Base-by-base conservation (phyloP, 1,140 invertebrate species). In the Aphidius gifuensis region DNA sequence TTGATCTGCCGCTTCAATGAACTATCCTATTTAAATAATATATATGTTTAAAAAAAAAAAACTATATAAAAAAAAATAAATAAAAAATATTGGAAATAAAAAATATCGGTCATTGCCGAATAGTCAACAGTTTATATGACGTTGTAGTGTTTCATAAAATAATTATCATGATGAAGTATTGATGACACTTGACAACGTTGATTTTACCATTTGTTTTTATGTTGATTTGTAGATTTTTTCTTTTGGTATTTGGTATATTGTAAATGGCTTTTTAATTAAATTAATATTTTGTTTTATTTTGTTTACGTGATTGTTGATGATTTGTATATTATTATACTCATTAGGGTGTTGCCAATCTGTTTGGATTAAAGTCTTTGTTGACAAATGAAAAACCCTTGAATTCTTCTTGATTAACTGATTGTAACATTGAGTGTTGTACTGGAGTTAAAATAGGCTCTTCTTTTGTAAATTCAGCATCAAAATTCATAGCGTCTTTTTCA, bases 391-490 rank as follows among this genome's bases (percentile, higher is more conserved):
- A 99, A 47, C 95, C 96, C 66, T 87, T 86, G 83, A 99, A 99
- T 81, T 99, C 96, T 70, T 98, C 96, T 82, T 97, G 94, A 84
- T 98, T 98, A 73, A 99, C 98, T 66, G 91, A 92, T 64, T 91
- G 87, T 51, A 98, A 85, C 61, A 96, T 90, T 71, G 96, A 93
- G 42, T 88, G 82, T 69, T 95, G 91, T 47, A 99, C 90, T 7
- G 97, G 97, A 21, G 97, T 99, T 60, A 99, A 83, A 21, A 92
- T 87, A 5, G 97, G 96, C 69, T 99, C 96, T 82, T 99, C 97
- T 80, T 95, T 95, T 6, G 97, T 99, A 79, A 99, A 99, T 85
- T 99, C 97, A 9, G 96, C 89, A 83, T 99, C 97, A 83, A 99
- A 99, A 84, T 99, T 99, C 68, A 94, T 88, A 49, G 96, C 96